Evolutionary conservation across 2,888 invertebrate species (phyloP).

Genomic region (Agrotis ipsilon): DNA sequence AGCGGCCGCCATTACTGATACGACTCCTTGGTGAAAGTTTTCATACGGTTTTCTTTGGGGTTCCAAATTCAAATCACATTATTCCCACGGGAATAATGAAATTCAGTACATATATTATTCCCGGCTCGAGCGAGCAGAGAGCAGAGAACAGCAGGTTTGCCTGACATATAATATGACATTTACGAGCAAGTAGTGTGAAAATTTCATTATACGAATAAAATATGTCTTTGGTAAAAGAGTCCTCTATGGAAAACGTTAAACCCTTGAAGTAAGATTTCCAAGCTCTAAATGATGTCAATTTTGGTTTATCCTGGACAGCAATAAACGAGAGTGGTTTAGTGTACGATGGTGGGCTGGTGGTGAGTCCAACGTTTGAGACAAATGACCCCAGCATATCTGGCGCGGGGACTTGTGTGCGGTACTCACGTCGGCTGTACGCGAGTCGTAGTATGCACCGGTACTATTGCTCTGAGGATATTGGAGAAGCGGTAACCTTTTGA

Average conservation of each 20-base stretch:
- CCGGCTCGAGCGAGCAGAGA: too few relatives aligned
- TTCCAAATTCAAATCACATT: too few relatives aligned
- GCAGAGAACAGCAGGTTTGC: too few relatives aligned
- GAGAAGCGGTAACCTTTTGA: conserved; percentile 86
- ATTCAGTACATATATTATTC: too few relatives aligned
- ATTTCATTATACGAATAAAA: not conserved
- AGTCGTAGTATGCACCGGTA: conserved; percentile 88
- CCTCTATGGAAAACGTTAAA: not conserved
- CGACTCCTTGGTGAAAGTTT: too few relatives aligned
- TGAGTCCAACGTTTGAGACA: conserved; percentile 92
- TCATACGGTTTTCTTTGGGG: too few relatives aligned
- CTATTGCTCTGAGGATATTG: conserved; percentile 92
- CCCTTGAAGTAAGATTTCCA: too few relatives aligned
- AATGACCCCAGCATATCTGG: conserved; percentile 93
- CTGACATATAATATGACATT: too few relatives aligned
- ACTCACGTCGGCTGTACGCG: conserved; percentile 91
- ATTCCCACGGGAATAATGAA: too few relatives aligned
- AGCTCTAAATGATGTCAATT: not conserved
- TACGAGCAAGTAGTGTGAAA: too few relatives aligned
- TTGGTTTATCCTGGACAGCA: conserved; percentile 77
- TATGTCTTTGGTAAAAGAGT: not conserved
- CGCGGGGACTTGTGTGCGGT: conserved; percentile 92
- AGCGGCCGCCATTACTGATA: too few relatives aligned
- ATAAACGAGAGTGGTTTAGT: conserved; percentile 91
- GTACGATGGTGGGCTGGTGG: conserved; percentile 92